Percentiles rank a stretch among this genome's conserved stretches.
phyloP scores from a whole-genome alignment of 2,113 vertebrate genomes.

The Paradoxurus hermaphroditus region DNA sequence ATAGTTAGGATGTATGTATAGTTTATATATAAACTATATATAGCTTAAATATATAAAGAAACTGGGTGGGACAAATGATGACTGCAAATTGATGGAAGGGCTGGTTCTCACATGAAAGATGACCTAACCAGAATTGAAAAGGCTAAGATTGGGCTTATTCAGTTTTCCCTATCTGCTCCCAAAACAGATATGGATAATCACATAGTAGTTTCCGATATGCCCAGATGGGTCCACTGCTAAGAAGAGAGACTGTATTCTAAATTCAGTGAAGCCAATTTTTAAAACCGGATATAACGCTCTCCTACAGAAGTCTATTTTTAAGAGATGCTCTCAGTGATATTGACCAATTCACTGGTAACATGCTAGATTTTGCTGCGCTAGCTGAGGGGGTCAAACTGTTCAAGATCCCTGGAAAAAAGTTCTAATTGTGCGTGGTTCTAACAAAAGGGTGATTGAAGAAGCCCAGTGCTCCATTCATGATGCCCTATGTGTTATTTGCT shows the following conservation, averaged over 20 bases:
- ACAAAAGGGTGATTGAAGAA: constrained; percentile 96
- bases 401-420: constrained; percentile 94
- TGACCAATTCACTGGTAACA: constrained; percentile 93
- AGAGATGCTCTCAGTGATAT: constrained; percentile 96
- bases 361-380: constrained; percentile 92
- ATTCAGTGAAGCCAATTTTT: constrained; percentile 95
- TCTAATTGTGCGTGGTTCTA: constrained; percentile 93
- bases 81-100: constrained; percentile 94
- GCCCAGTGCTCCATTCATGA: constrained; percentile 96
- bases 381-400: constrained; percentile 94
- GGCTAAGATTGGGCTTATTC: constrained; percentile 95
- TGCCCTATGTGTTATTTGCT: constrained; percentile 93
- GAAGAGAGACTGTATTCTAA: constrained; percentile 94
- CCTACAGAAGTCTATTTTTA: constrained; percentile 94
- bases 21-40: not conserved
- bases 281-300: constrained; percentile 94
- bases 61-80: constrained; percentile 92
- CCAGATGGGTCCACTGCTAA: constrained; percentile 95
- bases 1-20: not conserved
- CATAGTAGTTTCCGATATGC: constrained; percentile 97
- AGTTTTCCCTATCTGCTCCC: constrained; percentile 96
- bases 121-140: constrained; percentile 92
- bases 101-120: constrained; percentile 93
- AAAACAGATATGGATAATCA: constrained; percentile 99
- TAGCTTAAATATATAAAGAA: not conserved